Conservation (phyloP, 2,888 invertebrate species). For the Clusia tigrina region DNA sequence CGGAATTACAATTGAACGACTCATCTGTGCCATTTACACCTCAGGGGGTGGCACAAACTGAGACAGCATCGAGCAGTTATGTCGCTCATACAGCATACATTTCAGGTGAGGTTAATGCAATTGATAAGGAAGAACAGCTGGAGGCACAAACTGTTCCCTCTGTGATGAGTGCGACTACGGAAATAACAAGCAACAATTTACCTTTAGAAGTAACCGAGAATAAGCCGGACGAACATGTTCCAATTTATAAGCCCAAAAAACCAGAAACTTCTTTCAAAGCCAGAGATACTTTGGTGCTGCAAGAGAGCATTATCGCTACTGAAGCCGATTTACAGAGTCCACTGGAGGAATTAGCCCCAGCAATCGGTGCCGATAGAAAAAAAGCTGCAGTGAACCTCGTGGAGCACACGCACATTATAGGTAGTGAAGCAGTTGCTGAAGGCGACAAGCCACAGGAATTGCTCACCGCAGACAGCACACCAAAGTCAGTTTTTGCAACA, state of each 20-base stretch:
- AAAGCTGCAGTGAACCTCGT: conserved; percentile 70
- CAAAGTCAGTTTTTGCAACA: conserved; percentile 32
- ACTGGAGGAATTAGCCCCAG: conserved; percentile 68
- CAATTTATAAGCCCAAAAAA: conserved; percentile 25
- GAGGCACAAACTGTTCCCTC: conserved; percentile 52
- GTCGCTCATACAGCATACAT: conserved; percentile 67
- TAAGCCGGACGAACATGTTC: conserved; percentile 40
- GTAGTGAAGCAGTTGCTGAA: conserved; percentile 65
- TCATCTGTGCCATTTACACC: conserved; percentile 27
- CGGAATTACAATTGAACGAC: conserved; percentile 43
- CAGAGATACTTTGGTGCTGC: conserved; percentile 65
- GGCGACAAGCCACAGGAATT: conserved; percentile 36
- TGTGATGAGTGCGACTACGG: conserved; percentile 53
- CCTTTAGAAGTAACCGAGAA: conserved; percentile 51
- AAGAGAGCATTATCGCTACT: conserved; percentile 69
- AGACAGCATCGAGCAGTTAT: conserved; percentile 68
- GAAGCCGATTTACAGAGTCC: conserved; percentile 73
- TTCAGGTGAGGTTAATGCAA: conserved; percentile 67
- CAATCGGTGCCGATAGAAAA: conserved; percentile 62
- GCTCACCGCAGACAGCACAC: conserved; percentile 12
- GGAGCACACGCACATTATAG: conserved; percentile 69
- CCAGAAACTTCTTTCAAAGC: conserved; percentile 39
- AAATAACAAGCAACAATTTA: conserved; percentile 57
- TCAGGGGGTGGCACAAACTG: conserved; percentile 49
- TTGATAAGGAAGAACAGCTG: conserved; percentile 70